Conservation (phyloP, 1,140 invertebrate species). For the Schlechtendalia chinensis region DNA sequence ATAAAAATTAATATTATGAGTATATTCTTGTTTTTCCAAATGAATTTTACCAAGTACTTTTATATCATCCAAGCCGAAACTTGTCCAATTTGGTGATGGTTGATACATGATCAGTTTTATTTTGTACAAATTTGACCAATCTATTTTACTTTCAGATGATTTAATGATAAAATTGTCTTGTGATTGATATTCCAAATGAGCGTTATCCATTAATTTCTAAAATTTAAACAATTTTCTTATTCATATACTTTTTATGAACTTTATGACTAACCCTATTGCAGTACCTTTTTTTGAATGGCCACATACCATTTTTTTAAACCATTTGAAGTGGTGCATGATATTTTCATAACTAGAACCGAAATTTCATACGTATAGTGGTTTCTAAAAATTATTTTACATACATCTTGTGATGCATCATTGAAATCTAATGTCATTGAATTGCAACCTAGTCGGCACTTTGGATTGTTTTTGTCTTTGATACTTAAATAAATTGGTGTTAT, state of each 20-base stretch:
- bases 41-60: background rate
- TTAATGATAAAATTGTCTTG: background rate
- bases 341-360: slow-evolving; percentile 10
- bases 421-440: background rate
- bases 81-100: slow-evolving; percentile 30
- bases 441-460: background rate
- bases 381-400: slow-evolving; percentile 17
- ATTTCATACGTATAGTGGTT: slow-evolving; percentile 21
- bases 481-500: slow-evolving; percentile 17
- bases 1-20: too few relatives aligned
- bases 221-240: background rate
- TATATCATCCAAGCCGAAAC: slow-evolving; percentile 1
- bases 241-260: background rate
- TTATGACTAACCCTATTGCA: background rate
- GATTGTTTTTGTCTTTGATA: background rate
- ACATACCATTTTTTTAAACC: background rate
- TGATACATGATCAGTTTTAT: slow-evolving; percentile 31
- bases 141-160: slow-evolving; percentile 9
- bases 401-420: background rate
- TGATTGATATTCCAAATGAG: slow-evolving; percentile 24
- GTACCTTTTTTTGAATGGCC: slow-evolving; percentile 11
- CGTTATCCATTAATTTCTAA: slow-evolving; percentile 39
- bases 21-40: background rate
- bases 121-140: slow-evolving; percentile 19
- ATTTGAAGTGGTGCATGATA: background rate